Evolutionary conservation across 1,140 invertebrate genomes (phyloP).

Genomic region (Drosophila dunni): DNA sequence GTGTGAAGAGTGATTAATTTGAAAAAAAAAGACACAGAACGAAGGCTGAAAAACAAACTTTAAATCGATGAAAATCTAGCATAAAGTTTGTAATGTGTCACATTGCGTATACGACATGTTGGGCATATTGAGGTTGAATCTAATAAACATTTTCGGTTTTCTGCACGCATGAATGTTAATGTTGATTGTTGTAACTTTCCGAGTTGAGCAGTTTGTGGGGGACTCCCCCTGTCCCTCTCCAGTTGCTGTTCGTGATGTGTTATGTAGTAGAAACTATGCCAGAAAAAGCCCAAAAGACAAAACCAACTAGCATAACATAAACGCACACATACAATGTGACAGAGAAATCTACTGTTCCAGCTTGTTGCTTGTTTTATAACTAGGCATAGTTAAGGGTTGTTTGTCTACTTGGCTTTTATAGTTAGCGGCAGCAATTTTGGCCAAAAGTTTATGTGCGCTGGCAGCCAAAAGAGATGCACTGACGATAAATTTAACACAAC

Average conservation of each 20-base stretch:
- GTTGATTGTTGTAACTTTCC: conserved; percentile 67
- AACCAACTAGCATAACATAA: conserved; percentile 42
- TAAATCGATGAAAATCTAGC: conserved; percentile 23
- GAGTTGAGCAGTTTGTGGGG: conserved; percentile 52
- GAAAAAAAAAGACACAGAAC: neutral
- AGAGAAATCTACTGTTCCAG: conserved; percentile 43
- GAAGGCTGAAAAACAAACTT: conserved; percentile 5
- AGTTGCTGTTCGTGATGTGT: conserved; percentile 26
- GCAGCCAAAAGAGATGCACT: conserved; percentile 46
- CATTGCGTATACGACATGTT: conserved; percentile 47
- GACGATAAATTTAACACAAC: conserved; percentile 66
- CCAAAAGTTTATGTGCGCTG: conserved; percentile 62
- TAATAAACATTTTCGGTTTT: conserved; percentile 68
- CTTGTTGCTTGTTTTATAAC: conserved; percentile 54
- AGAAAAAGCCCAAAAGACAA: conserved; percentile 38
- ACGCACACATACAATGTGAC: conserved; percentile 23
- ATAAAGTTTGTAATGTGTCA: conserved; percentile 10
- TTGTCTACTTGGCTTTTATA: conserved; percentile 59
- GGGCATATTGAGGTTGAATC: conserved; percentile 62
- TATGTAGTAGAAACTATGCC: conserved; percentile 76
- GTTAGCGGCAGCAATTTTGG: conserved; percentile 58
- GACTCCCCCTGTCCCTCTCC: neutral
- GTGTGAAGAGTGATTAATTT: neutral
- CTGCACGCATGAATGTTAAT: conserved; percentile 79
- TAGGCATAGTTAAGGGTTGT: conserved; percentile 43